Conservation (phyloP, 2,888 invertebrate species). For the Baronia brevicornis region DNA sequence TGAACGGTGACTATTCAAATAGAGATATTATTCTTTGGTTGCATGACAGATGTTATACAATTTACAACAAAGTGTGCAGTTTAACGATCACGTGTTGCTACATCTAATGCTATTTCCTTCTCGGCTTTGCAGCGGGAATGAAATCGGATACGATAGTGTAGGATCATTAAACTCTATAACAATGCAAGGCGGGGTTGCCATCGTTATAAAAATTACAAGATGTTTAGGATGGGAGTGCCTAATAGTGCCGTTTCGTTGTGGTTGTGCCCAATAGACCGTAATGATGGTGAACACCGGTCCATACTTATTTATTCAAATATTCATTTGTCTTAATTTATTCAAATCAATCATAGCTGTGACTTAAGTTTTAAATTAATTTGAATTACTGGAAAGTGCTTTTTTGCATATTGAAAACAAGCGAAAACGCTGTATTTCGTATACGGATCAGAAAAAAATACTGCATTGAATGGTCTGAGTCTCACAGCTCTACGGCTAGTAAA, state of each 20-base stretch:
- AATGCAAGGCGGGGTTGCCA: conserved; percentile 64
- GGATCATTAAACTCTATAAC: conserved; percentile 59
- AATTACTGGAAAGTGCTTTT: too few species aligned
- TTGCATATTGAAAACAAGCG: too few species aligned
- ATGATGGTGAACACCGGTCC: conserved; percentile 24
- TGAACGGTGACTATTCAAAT: conserved; percentile 2
- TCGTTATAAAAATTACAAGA: conserved; percentile 65
- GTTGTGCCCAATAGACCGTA: conserved; percentile 39
- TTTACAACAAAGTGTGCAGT: not conserved
- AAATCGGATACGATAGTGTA: conserved; percentile 17
- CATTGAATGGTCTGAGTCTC: too few species aligned
- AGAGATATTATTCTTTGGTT: conserved; percentile 5
- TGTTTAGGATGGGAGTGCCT: conserved; percentile 64
- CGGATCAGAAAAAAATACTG: too few species aligned
- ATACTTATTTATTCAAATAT: conserved; percentile 13
- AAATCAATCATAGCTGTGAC: too few species aligned
- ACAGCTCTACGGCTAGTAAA: too few species aligned
- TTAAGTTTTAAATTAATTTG: too few species aligned
- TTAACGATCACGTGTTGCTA: not conserved
- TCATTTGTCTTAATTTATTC: too few species aligned
- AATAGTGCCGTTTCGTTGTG: conserved; percentile 43
- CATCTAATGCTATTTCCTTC: conserved; percentile 2
- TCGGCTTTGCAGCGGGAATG: conserved; percentile 1
- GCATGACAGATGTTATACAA: conserved; percentile 1
- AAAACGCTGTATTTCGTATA: too few species aligned